phyloP scores from a whole-genome alignment of 1,140 invertebrate species.

The Pogonomyrmex barbatus region DNA sequence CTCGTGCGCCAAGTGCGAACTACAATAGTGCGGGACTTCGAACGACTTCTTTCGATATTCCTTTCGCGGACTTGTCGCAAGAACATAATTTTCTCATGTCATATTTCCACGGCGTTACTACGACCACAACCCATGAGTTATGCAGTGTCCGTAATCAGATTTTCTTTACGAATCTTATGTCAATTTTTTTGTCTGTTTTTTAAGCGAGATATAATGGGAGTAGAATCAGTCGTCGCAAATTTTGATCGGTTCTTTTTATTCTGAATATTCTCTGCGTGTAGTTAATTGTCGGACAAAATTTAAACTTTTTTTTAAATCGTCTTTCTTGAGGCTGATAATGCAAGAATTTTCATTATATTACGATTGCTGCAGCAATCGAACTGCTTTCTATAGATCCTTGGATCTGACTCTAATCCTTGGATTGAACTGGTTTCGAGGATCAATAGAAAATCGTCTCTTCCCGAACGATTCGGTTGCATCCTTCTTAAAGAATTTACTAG shows the following conservation, averaged over 20 bases:
- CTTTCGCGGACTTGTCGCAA: conserved; percentile 26
- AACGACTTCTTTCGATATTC: conserved; percentile 43
- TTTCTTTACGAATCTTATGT: conserved; percentile 73
- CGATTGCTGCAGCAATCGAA: conserved; percentile 71
- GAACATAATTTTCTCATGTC: conserved; percentile 56
- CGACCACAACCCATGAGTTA: conserved; percentile 69
- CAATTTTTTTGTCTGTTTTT: conserved; percentile 9
- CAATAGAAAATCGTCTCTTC: conserved; percentile 61
- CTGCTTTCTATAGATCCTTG: conserved; percentile 63
- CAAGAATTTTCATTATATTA: conserved; percentile 73
- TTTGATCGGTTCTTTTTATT: neutral
- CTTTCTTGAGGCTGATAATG: conserved; percentile 61
- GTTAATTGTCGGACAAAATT: conserved; percentile 25
- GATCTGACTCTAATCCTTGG: conserved; percentile 71
- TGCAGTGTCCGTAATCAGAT: conserved; percentile 73
- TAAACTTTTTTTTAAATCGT: conserved; percentile 56
- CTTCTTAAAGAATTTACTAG: conserved; percentile 1
- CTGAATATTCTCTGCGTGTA: neutral
- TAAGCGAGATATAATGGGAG: neutral
- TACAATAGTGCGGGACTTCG: conserved; percentile 44
- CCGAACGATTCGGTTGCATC: neutral
- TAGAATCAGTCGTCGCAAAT: neutral
- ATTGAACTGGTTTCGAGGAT: conserved; percentile 73
- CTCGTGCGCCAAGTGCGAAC: conserved; percentile 24
- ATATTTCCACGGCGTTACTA: conserved; percentile 32